These are phyloP conservation scores for Luscinia megarhynchos DNA, from an alignment of 2,797 vertebrate genomes.

Conservation along the genomic window DNA sequence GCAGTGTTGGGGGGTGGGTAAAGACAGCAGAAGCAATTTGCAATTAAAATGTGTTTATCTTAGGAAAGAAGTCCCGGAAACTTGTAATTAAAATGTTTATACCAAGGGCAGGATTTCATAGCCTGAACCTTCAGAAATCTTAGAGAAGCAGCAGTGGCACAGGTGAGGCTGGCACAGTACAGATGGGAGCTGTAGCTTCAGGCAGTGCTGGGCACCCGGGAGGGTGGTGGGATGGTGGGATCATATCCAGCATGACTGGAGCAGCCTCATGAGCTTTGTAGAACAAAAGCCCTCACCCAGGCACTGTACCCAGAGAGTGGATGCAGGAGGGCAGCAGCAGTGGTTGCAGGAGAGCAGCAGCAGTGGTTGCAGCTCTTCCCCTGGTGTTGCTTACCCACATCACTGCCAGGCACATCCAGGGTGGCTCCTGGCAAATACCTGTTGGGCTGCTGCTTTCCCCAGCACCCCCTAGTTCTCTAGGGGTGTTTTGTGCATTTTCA, in stretches of 20 bases:
- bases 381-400: too few species aligned
- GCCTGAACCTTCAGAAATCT: neutral
- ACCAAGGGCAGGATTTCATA: constrained; percentile 16
- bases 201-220: accelerated
- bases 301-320: accelerated
- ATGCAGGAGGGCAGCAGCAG: neutral
- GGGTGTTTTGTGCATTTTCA: neutral
- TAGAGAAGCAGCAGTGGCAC: neutral
- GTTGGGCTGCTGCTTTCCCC: neutral
- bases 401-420: neutral
- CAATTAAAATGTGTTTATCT: constrained; percentile 67
- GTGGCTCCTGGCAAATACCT: neutral
- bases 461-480: neutral
- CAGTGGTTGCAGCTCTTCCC: neutral
- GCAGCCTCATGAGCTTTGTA: accelerated
- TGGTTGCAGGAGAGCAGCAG: neutral
- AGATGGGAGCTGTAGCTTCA: neutral
- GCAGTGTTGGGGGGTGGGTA: neutral
- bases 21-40: constrained; percentile 54
- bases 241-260: accelerated
- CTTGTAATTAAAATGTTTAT: constrained; percentile 42
- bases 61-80: constrained; percentile 29
- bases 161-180: neutral
- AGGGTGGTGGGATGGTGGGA: neutral
- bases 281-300: neutral